Percentiles rank a stretch among this genome's conserved stretches.
Conservation (phyloP, 1,140 invertebrate species). For the Neotoxoptera formosana region DNA sequence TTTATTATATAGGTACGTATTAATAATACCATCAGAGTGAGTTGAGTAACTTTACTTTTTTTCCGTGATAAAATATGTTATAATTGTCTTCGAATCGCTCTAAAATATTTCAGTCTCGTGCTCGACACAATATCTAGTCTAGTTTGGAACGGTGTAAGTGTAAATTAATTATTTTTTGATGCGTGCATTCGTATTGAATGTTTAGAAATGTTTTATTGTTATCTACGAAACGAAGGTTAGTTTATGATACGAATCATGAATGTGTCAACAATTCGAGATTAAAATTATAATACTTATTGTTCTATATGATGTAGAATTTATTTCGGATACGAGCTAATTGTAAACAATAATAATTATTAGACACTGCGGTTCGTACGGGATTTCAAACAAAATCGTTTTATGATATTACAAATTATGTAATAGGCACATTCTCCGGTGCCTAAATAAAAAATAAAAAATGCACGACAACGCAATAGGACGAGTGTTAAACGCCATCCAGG, state of each 20-base stretch:
- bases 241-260: background rate
- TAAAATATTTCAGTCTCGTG: background rate
- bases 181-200: background rate
- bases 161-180: background rate
- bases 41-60: background rate
- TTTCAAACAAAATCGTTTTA: background rate
- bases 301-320: background rate
- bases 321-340: background rate
- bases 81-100: background rate
- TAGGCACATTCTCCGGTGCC: too few species aligned
- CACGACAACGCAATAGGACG: too few species aligned
- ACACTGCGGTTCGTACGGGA: background rate
- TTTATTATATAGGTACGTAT: too few species aligned
- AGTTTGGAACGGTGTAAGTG: background rate
- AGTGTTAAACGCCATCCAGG: too few species aligned
- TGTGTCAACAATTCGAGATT: background rate
- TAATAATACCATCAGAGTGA: background rate
- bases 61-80: background rate
- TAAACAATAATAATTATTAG: background rate
- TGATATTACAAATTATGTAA: background rate
- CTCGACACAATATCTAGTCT: background rate
- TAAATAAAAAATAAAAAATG: too few species aligned
- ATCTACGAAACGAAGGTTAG: background rate
- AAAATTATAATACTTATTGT: background rate
- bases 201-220: constrained; percentile 3